Percentiles rank a stretch among this genome's conserved stretches.
These are phyloP conservation scores for Ammodytes marinus DNA, from an alignment of 2,113 vertebrate genomes.

Conservation along the genomic window DNA sequence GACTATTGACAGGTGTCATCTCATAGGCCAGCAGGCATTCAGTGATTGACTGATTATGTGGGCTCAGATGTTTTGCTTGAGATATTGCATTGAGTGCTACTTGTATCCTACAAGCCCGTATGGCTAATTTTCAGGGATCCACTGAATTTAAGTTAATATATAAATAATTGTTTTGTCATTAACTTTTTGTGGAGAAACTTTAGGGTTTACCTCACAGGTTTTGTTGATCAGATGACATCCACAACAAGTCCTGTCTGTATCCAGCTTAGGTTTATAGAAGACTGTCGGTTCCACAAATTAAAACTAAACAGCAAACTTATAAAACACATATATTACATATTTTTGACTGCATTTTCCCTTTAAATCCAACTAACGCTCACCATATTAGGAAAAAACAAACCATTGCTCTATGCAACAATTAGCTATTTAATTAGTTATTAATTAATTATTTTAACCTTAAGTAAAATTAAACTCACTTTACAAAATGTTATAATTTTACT, in stretches of 20 bases:
- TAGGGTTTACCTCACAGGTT: background rate
- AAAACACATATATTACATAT: background rate
- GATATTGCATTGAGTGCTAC: background rate
- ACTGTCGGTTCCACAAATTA: background rate
- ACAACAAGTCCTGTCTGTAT: background rate
- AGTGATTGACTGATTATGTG: background rate
- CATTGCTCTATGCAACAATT: no score
- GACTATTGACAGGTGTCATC: conserved; percentile 3
- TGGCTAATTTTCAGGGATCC: background rate
- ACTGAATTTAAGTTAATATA: no score
- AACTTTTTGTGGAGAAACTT: background rate
- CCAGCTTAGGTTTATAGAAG: background rate
- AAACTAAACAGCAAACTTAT: background rate
- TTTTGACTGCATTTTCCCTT: background rate
- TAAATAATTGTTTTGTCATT: background rate
- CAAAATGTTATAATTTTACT: background rate
- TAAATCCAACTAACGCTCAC: background rate
- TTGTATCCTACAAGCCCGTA: background rate
- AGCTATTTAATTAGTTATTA: no score
- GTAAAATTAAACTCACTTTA: background rate
- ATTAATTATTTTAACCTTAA: rapidly evolving
- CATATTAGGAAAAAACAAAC: no score
- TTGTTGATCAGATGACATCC: background rate
- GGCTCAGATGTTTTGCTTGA: background rate
- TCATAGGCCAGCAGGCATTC: background rate